Evolutionary conservation across 1,140 invertebrate genomes (phyloP), one percentile per base, ranked within the genome.

Genomic region (Drosophila malerkotliana): DNA sequence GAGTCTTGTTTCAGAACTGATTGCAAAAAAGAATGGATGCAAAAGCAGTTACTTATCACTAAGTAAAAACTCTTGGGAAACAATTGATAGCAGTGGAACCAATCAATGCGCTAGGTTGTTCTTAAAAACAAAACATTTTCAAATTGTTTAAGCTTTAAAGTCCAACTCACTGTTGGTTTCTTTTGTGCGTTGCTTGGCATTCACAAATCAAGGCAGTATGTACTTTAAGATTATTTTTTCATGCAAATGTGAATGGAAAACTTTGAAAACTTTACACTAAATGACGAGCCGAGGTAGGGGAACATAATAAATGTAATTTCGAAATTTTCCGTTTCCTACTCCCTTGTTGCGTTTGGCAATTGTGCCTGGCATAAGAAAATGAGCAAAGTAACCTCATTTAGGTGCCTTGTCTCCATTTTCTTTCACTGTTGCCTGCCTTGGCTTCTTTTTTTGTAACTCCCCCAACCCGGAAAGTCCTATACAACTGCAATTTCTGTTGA

Each of bases 301-400:
- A 45, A 66, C 59, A 64, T 74, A 81, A 85, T 81, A 80, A 84
- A 80, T 80, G 81, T 80, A 77, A 69, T 85, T 84, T 73, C 28
- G 18, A 57, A 67, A 72, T 77, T 57, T 79, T 67, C 28, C 56
- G 61, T 56, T 80, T 47, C 34, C 48, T 1, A 34, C 44, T 49
- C 49, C 18, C 44, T 30, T 14, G 14, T 52, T 64, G 62, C 60
- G 41, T 55, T 64, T 64, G 47, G 21, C 72, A 83, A 79, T 83
- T 79, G 41, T 48, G 76, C 77, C 72, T 69, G 75, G 52, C 67
- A 45, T 39, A 68, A 55, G 73, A 52, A 84, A 77, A 85, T 84
- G 73, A 69, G 67, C 66, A 63, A 63, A 77, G 47, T 41, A 56
- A 44, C 68, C 39, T 56, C 68, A 57, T 68, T 68, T 44, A 21